Conservation (phyloP, 2,113 vertebrate genomes). For the Stegostoma tigrinum region DNA sequence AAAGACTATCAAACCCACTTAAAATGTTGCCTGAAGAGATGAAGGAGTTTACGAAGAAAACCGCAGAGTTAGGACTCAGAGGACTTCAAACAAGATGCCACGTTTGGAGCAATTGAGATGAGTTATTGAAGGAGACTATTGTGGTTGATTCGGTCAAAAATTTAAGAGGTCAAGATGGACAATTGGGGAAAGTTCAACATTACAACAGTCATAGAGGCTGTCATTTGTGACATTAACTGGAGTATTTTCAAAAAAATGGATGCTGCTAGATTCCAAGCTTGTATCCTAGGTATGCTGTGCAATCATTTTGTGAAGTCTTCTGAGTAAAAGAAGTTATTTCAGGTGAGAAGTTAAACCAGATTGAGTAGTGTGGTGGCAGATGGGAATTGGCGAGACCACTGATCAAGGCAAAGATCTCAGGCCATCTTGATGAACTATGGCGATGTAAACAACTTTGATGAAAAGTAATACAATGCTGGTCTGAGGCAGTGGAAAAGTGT, state of each 20-base stretch:
- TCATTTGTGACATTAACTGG: not conserved
- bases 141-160: not conserved
- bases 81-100: not conserved
- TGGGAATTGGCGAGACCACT: not conserved
- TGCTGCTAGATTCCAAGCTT: not conserved
- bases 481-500: too few relatives aligned
- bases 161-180: not conserved
- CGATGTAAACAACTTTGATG: not conserved
- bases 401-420: not conserved
- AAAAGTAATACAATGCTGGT: too few relatives aligned
- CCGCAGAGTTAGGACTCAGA: too few relatives aligned
- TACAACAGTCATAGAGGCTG: not conserved
- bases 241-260: not conserved
- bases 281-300: not conserved
- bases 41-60: not conserved
- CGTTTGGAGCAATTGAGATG: not conserved
- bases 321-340: not conserved
- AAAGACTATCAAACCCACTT: not conserved
- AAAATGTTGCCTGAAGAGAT: not conserved
- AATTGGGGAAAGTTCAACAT: not conserved
- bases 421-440: not conserved
- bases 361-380: not conserved
- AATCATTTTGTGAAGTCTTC: not conserved
- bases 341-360: not conserved
- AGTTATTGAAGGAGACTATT: not conserved